phyloP scores from a whole-genome alignment of 2,113 vertebrate species.

The Phalacrocorax brasilianus region DNA sequence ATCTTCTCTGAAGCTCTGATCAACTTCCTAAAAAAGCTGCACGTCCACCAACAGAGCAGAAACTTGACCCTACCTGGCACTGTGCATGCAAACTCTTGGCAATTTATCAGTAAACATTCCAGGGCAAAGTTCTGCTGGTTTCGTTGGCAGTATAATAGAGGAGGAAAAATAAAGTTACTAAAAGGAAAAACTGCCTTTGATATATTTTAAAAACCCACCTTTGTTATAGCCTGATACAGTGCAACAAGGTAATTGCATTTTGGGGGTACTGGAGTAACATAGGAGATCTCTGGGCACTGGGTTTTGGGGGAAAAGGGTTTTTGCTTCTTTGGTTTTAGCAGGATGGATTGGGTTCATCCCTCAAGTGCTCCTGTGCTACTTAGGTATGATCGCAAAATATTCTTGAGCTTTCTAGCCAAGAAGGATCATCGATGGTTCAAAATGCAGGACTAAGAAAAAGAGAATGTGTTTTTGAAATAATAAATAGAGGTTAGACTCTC shows the following conservation, averaged over 20 bases:
- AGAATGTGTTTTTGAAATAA: not conserved
- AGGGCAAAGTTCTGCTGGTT: conserved; percentile 27
- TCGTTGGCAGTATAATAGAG: not conserved
- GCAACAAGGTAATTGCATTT: not conserved
- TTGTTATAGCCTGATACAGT: not conserved
- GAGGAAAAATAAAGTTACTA: not conserved
- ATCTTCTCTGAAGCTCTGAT: not conserved
- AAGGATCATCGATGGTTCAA: not conserved
- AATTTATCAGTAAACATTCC: not conserved
- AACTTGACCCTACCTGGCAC: not conserved
- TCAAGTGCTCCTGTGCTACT: not conserved
- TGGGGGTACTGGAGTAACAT: not conserved
- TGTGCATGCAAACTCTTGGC: not conserved
- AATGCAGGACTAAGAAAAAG: not conserved
- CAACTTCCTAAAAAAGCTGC: not conserved
- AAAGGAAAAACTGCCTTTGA: not conserved
- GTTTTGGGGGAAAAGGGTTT: not conserved
- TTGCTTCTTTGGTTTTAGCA: not conserved
- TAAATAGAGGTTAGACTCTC: not conserved
- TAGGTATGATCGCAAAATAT: not conserved
- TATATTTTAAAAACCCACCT: not conserved
- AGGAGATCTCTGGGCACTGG: not conserved
- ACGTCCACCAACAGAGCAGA: not conserved
- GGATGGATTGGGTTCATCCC: not conserved
- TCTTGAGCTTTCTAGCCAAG: not conserved